Conservation (phyloP, 2,797 vertebrate species). For the Halcyon chelicuti region DNA sequence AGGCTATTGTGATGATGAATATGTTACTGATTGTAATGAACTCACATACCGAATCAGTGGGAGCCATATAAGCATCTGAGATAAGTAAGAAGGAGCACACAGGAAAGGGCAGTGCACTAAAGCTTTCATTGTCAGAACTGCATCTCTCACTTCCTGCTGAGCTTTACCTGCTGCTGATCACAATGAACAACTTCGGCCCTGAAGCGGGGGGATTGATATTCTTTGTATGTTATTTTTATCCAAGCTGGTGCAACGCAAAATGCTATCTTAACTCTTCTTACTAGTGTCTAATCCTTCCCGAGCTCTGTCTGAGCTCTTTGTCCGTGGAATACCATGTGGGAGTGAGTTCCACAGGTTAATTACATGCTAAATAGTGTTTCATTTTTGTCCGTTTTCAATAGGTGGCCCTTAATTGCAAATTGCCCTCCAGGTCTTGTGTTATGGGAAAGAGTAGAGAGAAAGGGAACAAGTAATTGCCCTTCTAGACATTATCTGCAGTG, state of each 20-base stretch:
- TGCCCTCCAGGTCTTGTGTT: slow-evolving; percentile 46
- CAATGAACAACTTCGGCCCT: slow-evolving; percentile 57
- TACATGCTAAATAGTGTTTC: slow-evolving; percentile 38
- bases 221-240: slow-evolving; percentile 66
- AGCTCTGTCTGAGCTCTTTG: slow-evolving; percentile 29
- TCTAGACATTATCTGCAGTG: slow-evolving; percentile 2
- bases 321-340: slow-evolving; percentile 35
- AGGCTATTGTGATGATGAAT: slow-evolving; percentile 59
- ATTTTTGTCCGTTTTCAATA: slow-evolving; percentile 49
- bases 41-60: background rate
- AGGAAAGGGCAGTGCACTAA: slow-evolving; percentile 27
- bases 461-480: slow-evolving; percentile 51
- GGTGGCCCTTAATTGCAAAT: slow-evolving; percentile 50
- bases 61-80: slow-evolving; percentile 19
- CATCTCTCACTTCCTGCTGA: slow-evolving; percentile 60
- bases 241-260: slow-evolving; percentile 4
- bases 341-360: slow-evolving; percentile 64
- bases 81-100: slow-evolving; percentile 26
- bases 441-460: slow-evolving; percentile 25
- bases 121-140: slow-evolving; percentile 58
- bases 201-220: slow-evolving; percentile 42
- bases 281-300: slow-evolving; percentile 22
- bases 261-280: slow-evolving; percentile 31
- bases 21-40: slow-evolving; percentile 64
- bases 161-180: slow-evolving; percentile 64